Percentiles rank a stretch among this genome's conserved stretches.
Conservation (phyloP, 1,140 invertebrate genomes). For the Ips nitidus region DNA sequence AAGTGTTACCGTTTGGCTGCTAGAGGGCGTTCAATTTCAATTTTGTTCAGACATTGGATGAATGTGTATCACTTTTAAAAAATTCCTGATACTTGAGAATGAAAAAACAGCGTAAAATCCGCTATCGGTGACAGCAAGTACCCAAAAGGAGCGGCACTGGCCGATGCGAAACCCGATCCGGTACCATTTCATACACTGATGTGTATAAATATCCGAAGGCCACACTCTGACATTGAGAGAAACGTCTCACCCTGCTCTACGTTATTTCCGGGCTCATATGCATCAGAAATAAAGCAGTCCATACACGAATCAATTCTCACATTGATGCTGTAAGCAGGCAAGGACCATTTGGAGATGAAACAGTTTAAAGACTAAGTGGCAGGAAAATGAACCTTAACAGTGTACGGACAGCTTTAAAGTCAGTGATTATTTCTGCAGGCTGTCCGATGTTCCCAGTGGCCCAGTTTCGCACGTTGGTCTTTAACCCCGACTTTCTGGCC, state of each 20-base stretch:
- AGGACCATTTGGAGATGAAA: no score
- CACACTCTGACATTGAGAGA: slow-evolving; percentile 14
- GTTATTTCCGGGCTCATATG: slow-evolving; percentile 19
- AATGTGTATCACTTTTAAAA: neutral
- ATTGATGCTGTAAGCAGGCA: no score
- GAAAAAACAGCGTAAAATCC: neutral
- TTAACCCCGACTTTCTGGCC: slow-evolving; percentile 20
- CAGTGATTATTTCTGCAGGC: neutral
- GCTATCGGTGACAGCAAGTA: neutral
- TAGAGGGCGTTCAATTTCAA: neutral
- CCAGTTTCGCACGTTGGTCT: slow-evolving; percentile 16
- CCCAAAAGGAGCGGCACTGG: slow-evolving; percentile 13
- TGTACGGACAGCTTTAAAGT: neutral
- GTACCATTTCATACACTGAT: neutral
- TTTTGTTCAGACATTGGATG: neutral
- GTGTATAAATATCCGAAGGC: slow-evolving; percentile 4
- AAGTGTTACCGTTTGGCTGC: no score
- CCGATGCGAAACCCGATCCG: slow-evolving; percentile 11
- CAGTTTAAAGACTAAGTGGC: no score
- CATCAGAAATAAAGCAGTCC: neutral
- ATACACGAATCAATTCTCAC: no score
- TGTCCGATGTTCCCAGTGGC: slow-evolving; percentile 13
- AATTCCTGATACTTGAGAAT: neutral
- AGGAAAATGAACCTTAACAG: neutral
- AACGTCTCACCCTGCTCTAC: slow-evolving; percentile 9